A percentile compares a stretch with the other conserved stretches of the same genome.
Evolutionary conservation across 2,113 vertebrate genomes (phyloP).

Genomic region (Colaptes auratus): DNA sequence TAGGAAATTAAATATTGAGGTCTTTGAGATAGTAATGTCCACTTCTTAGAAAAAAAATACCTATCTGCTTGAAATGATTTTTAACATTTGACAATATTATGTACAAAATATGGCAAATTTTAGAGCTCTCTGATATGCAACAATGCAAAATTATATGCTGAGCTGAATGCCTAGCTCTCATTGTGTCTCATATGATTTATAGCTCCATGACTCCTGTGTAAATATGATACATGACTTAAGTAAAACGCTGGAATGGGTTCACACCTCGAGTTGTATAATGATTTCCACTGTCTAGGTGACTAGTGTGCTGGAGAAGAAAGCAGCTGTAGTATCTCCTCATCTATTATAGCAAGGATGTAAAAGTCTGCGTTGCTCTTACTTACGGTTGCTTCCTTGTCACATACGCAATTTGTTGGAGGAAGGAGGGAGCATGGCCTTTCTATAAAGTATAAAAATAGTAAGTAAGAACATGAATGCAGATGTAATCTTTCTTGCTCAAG

Average conservation of each 20-base stretch:
- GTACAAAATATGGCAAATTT: slow-evolving; percentile 45
- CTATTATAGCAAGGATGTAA: slow-evolving; percentile 3
- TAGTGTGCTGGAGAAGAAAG: slow-evolving; percentile 7
- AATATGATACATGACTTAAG: slow-evolving; percentile 79
- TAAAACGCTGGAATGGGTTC: slow-evolving; percentile 48
- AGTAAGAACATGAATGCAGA: background rate
- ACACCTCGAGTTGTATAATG: slow-evolving; percentile 44
- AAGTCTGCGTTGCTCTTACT: background rate
- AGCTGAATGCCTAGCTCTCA: slow-evolving; percentile 86
- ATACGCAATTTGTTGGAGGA: background rate
- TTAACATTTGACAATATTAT: slow-evolving; percentile 51
- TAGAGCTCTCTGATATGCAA: slow-evolving; percentile 23
- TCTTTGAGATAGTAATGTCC: background rate
- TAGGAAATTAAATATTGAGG: background rate
- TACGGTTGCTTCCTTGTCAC: background rate
- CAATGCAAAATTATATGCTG: slow-evolving; percentile 73
- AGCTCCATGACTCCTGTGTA: slow-evolving; percentile 61
- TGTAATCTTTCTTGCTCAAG: background rate
- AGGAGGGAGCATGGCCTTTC: background rate
- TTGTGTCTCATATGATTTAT: slow-evolving; percentile 90
- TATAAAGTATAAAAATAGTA: background rate
- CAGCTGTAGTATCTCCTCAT: background rate
- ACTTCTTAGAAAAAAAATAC: slow-evolving; percentile 3
- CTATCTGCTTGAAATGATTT: slow-evolving; percentile 48
- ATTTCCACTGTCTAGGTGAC: slow-evolving; percentile 2